Conservation (phyloP, 2,888 invertebrate species). For the Synergus umbraculus region DNA sequence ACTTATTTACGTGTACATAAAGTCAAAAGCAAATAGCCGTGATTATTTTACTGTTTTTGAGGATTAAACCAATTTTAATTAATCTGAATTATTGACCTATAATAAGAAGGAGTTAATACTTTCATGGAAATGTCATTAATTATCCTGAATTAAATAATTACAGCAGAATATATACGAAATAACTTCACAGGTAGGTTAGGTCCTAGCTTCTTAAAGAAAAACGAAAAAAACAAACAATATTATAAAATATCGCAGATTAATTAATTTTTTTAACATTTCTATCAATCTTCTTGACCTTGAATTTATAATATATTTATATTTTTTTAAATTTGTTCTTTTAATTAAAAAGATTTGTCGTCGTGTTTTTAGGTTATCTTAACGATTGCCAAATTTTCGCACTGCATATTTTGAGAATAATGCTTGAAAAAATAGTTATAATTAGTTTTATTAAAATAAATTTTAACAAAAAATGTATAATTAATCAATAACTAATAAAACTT, state of each 20-base stretch:
- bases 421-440: neutral
- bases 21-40: neutral
- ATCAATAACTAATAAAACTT: neutral
- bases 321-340: neutral
- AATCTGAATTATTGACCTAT: neutral
- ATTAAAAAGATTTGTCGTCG: neutral
- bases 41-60: neutral
- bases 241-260: neutral
- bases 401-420: neutral
- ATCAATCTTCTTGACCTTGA: neutral
- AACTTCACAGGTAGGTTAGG: neutral
- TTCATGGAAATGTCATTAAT: neutral
- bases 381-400: neutral
- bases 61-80: neutral
- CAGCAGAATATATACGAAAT: neutral
- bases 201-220: neutral
- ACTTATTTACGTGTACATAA: neutral
- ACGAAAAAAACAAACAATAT: neutral
- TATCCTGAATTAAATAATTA: neutral
- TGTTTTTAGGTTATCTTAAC: neutral
- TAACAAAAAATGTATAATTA: neutral
- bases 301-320: neutral
- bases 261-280: neutral
- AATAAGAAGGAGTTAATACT: neutral
- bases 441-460: neutral